A percentile compares a stretch with the other conserved stretches of the same genome.
These are phyloP conservation scores for Drosophila nigromelanica DNA, from an alignment of 1,140 invertebrate genomes.

Conservation along the genomic window DNA sequence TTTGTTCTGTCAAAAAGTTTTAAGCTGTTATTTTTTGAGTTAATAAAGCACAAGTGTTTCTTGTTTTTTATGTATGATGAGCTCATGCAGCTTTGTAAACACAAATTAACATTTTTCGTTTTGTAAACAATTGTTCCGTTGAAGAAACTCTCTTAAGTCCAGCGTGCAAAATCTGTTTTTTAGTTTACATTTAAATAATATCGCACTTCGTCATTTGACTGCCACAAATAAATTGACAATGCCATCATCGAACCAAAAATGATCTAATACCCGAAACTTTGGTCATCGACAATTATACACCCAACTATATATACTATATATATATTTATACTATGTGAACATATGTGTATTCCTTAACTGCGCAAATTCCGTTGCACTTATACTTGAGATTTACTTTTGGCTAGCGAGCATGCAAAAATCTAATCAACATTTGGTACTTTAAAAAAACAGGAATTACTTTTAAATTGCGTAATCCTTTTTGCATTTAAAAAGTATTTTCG, in stretches of 20 bases:
- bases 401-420: constrained; percentile 60
- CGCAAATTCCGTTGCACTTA: constrained; percentile 67
- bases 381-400: constrained; percentile 69
- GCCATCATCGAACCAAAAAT: constrained; percentile 69
- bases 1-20: too few relatives aligned
- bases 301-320: constrained; percentile 46
- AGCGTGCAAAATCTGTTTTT: background rate
- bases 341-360: constrained; percentile 50
- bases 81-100: background rate
- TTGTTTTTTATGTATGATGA: background rate
- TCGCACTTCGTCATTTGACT: constrained; percentile 12
- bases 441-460: constrained; percentile 16
- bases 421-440: constrained; percentile 48
- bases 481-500: constrained; percentile 32
- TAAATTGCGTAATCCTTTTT: constrained; percentile 60
- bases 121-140: background rate
- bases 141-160: background rate
- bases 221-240: constrained; percentile 49
- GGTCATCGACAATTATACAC: constrained; percentile 77
- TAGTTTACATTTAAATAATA: constrained; percentile 16
- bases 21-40: too few relatives aligned
- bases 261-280: constrained; percentile 64
- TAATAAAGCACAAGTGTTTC: too few relatives aligned
- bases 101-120: background rate
- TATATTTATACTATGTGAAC: background rate